Evolutionary conservation across 2,113 vertebrate genomes (phyloP), one percentile per base, ranked within the genome.

Genomic region (Stigmatopora nigra): DNA sequence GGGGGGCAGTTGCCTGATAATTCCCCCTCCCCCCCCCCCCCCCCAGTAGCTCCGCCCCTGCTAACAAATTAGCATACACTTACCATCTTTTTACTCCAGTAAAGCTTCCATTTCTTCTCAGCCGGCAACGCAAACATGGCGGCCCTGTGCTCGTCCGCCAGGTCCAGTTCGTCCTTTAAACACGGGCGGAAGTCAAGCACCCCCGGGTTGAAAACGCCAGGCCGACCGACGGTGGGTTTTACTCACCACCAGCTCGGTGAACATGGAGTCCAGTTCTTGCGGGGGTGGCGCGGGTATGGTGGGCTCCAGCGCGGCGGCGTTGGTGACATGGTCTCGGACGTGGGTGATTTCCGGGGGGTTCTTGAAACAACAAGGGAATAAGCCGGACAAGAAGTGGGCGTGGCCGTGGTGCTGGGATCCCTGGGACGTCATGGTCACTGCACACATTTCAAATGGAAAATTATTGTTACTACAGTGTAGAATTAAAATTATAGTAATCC

Each of bases 21-120:
- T n/a, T n/a, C 25, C 25, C 25, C 25, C 25, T 31, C 25, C 25
- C 25, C 2, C 2, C 25, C 25, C 2, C 2, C 25, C 25, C 25
- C 25, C 25, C 25, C 25, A 31, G 25, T 31, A 31, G 25, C 25
- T 31, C 25, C 25, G 25, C 25, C 25, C 25, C 1, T 31, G 25
- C 25, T 31, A 31, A 31, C 25, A 31, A 31, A 31, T 3, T 31
- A 31, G 25, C 25, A 31, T 31, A 31, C 25, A 31, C 44, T 63
- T 35, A 63, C 61, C 61, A 63, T 63, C 45, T 63, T 63, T 10
- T 51, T 63, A 49, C 61, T 63, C 45, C 61, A 63, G 61, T 63
- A 63, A 25, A 63, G 45, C 20, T 63, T 47, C 61, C 61, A 63
- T 48, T 63, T 63, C 17, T 63, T 63, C 46, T 63, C 61, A 17